Percentiles rank a stretch among this genome's conserved stretches.
These are phyloP conservation scores for Atherinosoma microstoma DNA, from an alignment of 2,797 vertebrate genomes.

Conservation along the genomic window DNA sequence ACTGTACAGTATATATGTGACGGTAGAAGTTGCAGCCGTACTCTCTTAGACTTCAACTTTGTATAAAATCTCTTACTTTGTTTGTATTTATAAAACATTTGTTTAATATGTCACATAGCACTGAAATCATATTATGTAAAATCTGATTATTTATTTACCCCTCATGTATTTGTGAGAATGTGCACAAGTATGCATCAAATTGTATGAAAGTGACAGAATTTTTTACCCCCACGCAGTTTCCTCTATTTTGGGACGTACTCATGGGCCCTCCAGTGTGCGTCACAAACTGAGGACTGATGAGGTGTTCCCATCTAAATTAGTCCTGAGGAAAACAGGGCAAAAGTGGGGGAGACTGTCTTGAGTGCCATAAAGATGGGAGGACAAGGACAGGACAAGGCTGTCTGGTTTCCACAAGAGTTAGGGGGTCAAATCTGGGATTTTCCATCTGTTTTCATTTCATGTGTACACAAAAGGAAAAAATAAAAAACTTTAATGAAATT, in stretches of 20 bases:
- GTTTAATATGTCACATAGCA: not conserved
- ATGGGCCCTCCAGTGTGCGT: constrained; percentile 27
- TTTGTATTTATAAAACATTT: not conserved
- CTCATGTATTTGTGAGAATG: not conserved
- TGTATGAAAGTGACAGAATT: constrained; percentile 13
- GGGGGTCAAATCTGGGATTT: not conserved
- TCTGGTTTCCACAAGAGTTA: not conserved
- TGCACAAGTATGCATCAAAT: constrained; percentile 13
- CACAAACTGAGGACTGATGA: constrained; percentile 49
- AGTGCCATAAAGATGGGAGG: constrained; percentile 24
- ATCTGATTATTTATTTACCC: not conserved
- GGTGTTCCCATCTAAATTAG: constrained; percentile 45
- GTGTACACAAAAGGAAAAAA: not conserved
- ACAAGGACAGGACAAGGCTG: constrained; percentile 8
- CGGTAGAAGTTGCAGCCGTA: not conserved
- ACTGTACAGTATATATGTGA: not conserved
- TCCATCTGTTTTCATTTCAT: not conserved
- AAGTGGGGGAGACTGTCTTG: constrained; percentile 5
- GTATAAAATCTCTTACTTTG: not conserved
- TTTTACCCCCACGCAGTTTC: not conserved
- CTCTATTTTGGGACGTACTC: constrained; percentile 49
- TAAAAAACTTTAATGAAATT: not conserved
- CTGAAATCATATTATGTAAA: not conserved
- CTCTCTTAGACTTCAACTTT: not conserved
- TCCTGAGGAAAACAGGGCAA: constrained; percentile 42